Evolutionary conservation across 2,113 vertebrate genomes (phyloP).

Genomic region (Zosterops hypoxanthus): DNA sequence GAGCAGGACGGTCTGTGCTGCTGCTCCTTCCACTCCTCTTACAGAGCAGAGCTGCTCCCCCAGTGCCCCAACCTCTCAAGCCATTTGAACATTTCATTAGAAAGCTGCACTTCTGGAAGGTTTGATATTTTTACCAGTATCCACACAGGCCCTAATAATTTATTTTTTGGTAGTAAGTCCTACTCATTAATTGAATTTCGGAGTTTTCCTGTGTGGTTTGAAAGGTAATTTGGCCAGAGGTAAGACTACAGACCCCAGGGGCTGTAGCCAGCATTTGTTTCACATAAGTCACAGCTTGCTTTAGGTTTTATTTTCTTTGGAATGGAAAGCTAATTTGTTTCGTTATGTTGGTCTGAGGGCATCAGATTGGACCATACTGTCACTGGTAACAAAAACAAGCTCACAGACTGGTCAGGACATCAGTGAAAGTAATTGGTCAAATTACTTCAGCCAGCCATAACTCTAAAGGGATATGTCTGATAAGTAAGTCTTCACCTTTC

Average conservation of each 20-base stretch:
- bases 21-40: neutral
- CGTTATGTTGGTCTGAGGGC: slow-evolving; percentile 33
- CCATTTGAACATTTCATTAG: neutral
- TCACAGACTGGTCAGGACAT: slow-evolving; percentile 18
- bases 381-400: slow-evolving; percentile 64
- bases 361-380: slow-evolving; percentile 52
- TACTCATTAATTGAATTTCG: slow-evolving; percentile 15
- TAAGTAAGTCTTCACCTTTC: slow-evolving; percentile 66
- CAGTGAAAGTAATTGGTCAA: slow-evolving; percentile 52
- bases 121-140: neutral
- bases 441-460: slow-evolving; percentile 43
- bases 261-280: slow-evolving; percentile 54
- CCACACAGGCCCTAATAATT: neutral
- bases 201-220: slow-evolving; percentile 47
- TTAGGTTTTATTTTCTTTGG: slow-evolving; percentile 43
- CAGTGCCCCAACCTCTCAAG: neutral
- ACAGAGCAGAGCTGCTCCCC: neutral
- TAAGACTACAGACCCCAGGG: slow-evolving; percentile 26
- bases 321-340: slow-evolving; percentile 56
- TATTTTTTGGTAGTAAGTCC: neutral
- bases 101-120: neutral
- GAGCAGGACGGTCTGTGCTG: neutral
- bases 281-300: slow-evolving; percentile 61
- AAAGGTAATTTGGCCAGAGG: slow-evolving; percentile 32
- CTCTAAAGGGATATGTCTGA: slow-evolving; percentile 50